Percentiles rank a stretch among this genome's conserved stretches.
These are phyloP conservation scores for Opisthograptis luteolata DNA, from an alignment of 2,888 invertebrate genomes.

Conservation along the genomic window DNA sequence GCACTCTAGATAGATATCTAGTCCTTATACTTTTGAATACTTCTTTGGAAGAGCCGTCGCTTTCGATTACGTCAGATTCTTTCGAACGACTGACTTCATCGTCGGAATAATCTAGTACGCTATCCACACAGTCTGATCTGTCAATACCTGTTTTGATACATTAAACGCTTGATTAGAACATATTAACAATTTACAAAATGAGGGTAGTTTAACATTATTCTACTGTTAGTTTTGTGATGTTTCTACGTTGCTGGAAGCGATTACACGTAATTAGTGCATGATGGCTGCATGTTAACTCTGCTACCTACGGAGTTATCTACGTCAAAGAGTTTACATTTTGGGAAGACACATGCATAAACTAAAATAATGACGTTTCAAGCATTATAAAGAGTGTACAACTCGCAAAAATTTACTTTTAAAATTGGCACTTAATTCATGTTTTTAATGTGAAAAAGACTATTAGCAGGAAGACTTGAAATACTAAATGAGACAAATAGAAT, in stretches of 20 bases:
- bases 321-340: neutral
- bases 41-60: slow-evolving; percentile 66
- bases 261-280: slow-evolving; percentile 76
- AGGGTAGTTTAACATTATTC: slow-evolving; percentile 22
- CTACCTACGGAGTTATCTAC: slow-evolving; percentile 21
- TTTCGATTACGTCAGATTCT: slow-evolving; percentile 60
- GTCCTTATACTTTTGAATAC: slow-evolving; percentile 73
- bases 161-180: slow-evolving; percentile 67
- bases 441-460: no score
- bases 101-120: slow-evolving; percentile 60
- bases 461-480: no score
- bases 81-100: slow-evolving; percentile 54
- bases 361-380: neutral
- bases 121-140: slow-evolving; percentile 73
- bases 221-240: slow-evolving; percentile 56
- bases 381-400: neutral
- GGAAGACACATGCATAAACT: slow-evolving; percentile 12
- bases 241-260: slow-evolving; percentile 53
- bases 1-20: slow-evolving; percentile 73
- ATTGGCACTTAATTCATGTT: neutral
- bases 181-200: slow-evolving; percentile 52
- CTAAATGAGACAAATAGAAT: no score
- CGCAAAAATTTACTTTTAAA: no score
- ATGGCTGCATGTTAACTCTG: slow-evolving; percentile 63
- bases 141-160: slow-evolving; percentile 74